phyloP scores from a whole-genome alignment of 2,888 invertebrate species.

The Cepaea hortensis region DNA sequence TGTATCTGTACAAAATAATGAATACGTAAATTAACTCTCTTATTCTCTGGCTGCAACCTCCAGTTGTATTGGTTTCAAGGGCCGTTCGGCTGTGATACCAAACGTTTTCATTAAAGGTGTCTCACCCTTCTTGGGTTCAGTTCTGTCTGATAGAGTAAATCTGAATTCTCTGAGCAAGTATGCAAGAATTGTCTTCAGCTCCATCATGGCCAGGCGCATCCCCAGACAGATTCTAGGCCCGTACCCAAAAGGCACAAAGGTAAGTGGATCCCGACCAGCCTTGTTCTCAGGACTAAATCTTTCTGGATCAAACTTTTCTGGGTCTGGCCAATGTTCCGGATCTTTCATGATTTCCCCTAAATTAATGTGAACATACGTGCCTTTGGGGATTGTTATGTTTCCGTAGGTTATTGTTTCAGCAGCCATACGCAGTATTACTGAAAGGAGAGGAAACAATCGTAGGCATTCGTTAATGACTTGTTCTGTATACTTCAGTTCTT shows the following conservation, averaged over 20 bases:
- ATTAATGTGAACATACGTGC: conserved; percentile 4
- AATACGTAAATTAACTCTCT: background rate
- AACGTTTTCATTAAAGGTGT: background rate
- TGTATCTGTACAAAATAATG: too few species aligned
- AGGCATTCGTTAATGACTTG: conserved; percentile 38
- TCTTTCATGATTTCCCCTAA: conserved; percentile 28
- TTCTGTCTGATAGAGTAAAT: conserved; percentile 29
- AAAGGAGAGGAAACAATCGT: conserved; percentile 22
- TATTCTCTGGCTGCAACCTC: background rate
- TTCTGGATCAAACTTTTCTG: conserved; percentile 38
- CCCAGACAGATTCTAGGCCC: conserved; percentile 38
- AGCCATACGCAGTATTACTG: background rate
- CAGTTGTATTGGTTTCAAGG: background rate
- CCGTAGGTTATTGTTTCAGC: conserved; percentile 26
- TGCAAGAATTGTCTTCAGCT: conserved; percentile 12
- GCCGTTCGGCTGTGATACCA: background rate
- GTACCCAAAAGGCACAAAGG: conserved; percentile 38
- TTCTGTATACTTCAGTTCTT: conserved; percentile 37
- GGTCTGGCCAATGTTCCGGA: conserved; percentile 30
- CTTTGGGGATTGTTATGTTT: conserved; percentile 26
- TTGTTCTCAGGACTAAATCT: conserved; percentile 41
- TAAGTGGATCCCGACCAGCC: conserved; percentile 14
- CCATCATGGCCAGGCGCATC: conserved; percentile 24
- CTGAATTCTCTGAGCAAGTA: background rate
- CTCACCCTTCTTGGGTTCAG: conserved; percentile 29